Base-by-base conservation (phyloP, 2,113 vertebrate genomes). In the Neotragus pygmaeus region DNA sequence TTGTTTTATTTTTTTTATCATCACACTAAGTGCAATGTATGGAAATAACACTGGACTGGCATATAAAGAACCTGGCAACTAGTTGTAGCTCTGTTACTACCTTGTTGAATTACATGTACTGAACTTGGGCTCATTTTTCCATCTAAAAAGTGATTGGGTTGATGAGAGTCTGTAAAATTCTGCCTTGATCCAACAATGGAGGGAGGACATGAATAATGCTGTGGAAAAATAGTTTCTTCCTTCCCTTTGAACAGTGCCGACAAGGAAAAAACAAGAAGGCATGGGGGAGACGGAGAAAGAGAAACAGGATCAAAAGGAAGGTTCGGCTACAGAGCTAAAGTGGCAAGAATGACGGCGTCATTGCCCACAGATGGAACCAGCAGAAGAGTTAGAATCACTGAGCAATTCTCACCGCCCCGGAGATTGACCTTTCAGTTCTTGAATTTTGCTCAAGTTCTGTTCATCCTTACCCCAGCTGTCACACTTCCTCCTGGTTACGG, bases 261-360 rank as follows among this genome's bases (percentile, higher is more conserved):
- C 55, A 3, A 57, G 91, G 62, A 5, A 45, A 84, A 96, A 91
- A 2, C 12, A 30, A 51, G 88, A 25, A 55, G 60, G 39, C 66
- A 19, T 1, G 1, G 75, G 5, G 15, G 53, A 49, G 30, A 27
- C 14, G 21, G 30, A 23, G 30, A 57, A 36, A 17, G 12, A 60
- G 80, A 91, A 51, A 27, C 4, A 49, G 14, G 30, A 55, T 47
- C 17, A 58, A 85, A 51, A 36, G 27, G 16, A 30, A 53, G 66
- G 33, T 45, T 60, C 36, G 21, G 4, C 47, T 0, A 2, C 57
- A 27, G 77, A 89, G 23, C 47, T 49, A 6, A 10, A 30, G 6
- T 21, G n/a, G 6, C 4, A 23, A 7, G 28, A 23, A 25, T 3
- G 36, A 57, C 0, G 3, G 33, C 30, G 28, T n/a, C 19, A 0